Conservation (phyloP, 2,797 vertebrate species). For the Hafferia zeledoni region DNA sequence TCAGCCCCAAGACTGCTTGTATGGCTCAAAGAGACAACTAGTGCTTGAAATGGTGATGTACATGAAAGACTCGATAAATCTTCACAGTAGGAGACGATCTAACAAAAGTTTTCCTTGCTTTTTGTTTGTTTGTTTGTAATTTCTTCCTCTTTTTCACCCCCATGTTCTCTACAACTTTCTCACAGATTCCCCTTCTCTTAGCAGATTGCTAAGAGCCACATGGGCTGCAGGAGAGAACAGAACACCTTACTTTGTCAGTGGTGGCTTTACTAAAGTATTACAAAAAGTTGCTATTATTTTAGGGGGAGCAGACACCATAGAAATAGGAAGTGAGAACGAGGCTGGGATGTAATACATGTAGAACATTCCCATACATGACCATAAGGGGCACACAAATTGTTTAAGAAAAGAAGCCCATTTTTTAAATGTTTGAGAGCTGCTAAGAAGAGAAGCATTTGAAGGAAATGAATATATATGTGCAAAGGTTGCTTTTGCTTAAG, state of each 20-base stretch:
- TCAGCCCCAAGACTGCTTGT: neutral
- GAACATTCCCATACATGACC: fast-evolving
- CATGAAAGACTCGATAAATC: neutral
- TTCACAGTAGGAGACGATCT: neutral
- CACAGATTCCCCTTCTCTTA: neutral
- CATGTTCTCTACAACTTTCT: neutral
- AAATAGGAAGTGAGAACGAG: neutral
- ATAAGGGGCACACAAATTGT: neutral
- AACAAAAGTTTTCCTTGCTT: neutral
- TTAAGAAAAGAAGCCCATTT: neutral
- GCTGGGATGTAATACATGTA: neutral
- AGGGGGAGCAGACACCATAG: neutral
- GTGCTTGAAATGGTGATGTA: neutral
- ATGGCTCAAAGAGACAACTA: neutral
- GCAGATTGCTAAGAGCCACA: fast-evolving
- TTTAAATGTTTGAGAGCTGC: neutral
- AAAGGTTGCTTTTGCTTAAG: neutral
- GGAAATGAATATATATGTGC: neutral
- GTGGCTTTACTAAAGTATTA: neutral
- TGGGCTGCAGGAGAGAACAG: neutral
- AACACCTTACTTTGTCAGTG: neutral
- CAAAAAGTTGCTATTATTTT: neutral
- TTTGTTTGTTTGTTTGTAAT: neutral
- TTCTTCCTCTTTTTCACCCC: neutral
- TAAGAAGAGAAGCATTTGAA: neutral